Evolutionary conservation across 2,888 invertebrate species (phyloP), one percentile per base, ranked within the genome.

Genomic region (Polylopha cassiicola): DNA sequence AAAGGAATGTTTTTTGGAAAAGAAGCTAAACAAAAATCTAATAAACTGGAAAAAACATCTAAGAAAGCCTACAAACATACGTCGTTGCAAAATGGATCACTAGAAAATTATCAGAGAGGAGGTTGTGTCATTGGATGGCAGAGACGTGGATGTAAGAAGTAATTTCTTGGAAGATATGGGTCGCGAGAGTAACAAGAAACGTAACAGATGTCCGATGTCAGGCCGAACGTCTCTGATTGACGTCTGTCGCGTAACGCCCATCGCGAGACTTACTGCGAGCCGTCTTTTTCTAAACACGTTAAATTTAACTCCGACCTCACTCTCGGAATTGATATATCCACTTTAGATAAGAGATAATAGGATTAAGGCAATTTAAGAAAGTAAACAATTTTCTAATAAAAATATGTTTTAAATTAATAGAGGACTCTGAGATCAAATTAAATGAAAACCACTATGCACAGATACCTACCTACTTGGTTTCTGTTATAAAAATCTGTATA

Each of bases 151-250:
- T 62, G 63, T 59, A 62, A 62, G 65, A 66, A 68, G 69, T 73
- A 76, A 76, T 75, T 75, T 69, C 70, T 72, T 61, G 58, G 61
- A 58, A 74, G 76, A 77, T 73, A 61, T 72, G 76, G 76, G 76
- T 77, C 69, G 53, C 60, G n/a, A n/a, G n/a, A 73, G 75, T 73
- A 72, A 61, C 73, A 71, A 69, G 68, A 67, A 68, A 65, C 59
- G 61, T 62, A 72, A 69, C 75, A 68, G 66, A 74, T 68, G 71
- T 69, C 70, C 62, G 49, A 64, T 53, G 62, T 61, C 60, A 46
- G 58, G 57, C 59, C 55, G 64, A 60, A 56, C 49, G 49, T 48
- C 37, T 20, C 54, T 58, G 73, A 73, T 71, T 71, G 76, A 73
- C 74, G 59, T 58, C 53, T 72, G 69, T 68, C 73, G 44, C 46